Conservation (phyloP, 2,888 invertebrate genomes). For the Ornithoptera alexandrae region DNA sequence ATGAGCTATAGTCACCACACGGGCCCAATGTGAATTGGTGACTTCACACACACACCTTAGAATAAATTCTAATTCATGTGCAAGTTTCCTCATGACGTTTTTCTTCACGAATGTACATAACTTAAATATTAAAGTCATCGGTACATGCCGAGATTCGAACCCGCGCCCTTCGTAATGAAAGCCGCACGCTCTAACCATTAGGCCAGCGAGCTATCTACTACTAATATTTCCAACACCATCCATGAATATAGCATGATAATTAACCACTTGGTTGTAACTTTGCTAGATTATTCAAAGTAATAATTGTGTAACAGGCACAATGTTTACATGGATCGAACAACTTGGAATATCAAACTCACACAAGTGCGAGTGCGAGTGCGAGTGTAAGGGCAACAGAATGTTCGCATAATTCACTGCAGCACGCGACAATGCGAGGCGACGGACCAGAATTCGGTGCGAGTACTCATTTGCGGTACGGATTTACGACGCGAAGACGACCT, state of each 20-base stretch:
- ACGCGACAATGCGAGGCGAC: slow-evolving; percentile 41
- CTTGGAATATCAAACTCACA: slow-evolving; percentile 19
- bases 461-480: slow-evolving; percentile 39
- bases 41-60: too few relatives aligned
- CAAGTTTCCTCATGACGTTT: too few relatives aligned
- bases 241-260: neutral
- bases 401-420: slow-evolving; percentile 35
- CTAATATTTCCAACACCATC: neutral
- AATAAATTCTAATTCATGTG: too few relatives aligned
- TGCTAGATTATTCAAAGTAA: neutral
- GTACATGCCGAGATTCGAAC: too few relatives aligned
- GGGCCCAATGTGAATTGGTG: too few relatives aligned
- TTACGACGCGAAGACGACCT: slow-evolving; percentile 31
- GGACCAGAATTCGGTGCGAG: slow-evolving; percentile 33
- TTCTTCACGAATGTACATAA: too few relatives aligned
- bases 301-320: slow-evolving; percentile 5
- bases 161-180: too few relatives aligned
- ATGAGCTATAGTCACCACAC: too few relatives aligned
- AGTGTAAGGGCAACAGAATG: slow-evolving; percentile 28
- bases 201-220: too few relatives aligned
- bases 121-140: too few relatives aligned
- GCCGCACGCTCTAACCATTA: too few relatives aligned
- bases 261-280: neutral
- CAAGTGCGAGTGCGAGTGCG: slow-evolving; percentile 12
- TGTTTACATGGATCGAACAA: slow-evolving; percentile 25